These are phyloP conservation scores for Colletes gigas DNA, from an alignment of 1,140 invertebrate genomes.

Conservation along the genomic window DNA sequence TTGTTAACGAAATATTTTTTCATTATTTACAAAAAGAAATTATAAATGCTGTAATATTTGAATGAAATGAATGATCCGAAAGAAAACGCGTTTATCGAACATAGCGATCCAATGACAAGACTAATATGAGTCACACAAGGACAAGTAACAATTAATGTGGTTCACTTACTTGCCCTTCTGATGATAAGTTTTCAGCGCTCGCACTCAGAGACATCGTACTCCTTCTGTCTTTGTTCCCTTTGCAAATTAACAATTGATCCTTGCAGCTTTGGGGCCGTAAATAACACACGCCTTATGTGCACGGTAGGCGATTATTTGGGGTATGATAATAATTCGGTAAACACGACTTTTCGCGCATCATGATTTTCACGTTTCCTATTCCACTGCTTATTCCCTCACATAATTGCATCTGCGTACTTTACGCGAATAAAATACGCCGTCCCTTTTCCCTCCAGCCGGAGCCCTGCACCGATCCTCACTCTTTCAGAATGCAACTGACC, in stretches of 20 bases:
- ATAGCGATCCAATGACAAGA: background rate
- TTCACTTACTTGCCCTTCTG: slow-evolving; percentile 82
- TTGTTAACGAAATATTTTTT: background rate
- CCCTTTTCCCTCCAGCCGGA: background rate
- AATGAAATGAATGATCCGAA: background rate
- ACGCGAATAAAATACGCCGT: background rate
- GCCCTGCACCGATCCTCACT: background rate
- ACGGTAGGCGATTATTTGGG: background rate
- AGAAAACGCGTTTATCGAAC: background rate
- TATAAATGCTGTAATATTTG: background rate
- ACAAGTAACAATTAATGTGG: slow-evolving; percentile 30
- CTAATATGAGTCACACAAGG: slow-evolving; percentile 54
- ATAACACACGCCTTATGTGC: slow-evolving; percentile 34
- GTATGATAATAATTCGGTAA: background rate
- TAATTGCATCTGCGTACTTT: slow-evolving; percentile 1
- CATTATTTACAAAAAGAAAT: background rate
- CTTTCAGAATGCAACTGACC: slow-evolving; percentile 39
- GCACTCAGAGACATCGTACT: slow-evolving; percentile 84
- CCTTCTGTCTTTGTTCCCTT: background rate
- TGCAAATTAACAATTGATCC: slow-evolving; percentile 30
- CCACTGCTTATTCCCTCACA: slow-evolving; percentile 12
- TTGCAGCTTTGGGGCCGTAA: background rate
- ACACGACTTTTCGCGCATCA: slow-evolving; percentile 25
- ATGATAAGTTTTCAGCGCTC: slow-evolving; percentile 85
- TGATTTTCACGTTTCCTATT: slow-evolving; percentile 13